Evolutionary conservation across 1,140 invertebrate species (phyloP).

Genomic region (Dufourea novaeangliae): DNA sequence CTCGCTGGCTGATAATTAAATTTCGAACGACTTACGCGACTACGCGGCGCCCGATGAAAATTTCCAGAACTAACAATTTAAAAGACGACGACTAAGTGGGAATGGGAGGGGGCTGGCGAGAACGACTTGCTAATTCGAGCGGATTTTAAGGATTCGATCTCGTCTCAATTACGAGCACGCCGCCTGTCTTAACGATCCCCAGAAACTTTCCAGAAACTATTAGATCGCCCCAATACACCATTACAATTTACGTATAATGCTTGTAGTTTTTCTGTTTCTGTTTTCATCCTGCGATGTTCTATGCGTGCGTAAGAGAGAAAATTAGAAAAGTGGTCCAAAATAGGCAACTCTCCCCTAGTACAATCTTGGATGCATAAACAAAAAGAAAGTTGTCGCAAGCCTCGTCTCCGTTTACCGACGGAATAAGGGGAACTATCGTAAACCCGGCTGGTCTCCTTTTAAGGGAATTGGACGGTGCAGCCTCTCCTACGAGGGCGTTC

Average conservation of each 20-base stretch:
- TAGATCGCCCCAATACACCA: no score
- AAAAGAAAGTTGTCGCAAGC: not conserved
- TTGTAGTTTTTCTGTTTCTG: no score
- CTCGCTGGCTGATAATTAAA: conserved; percentile 36
- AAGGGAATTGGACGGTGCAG: conserved; percentile 28
- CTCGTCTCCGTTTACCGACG: not conserved
- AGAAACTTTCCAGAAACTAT: not conserved
- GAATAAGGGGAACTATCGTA: conserved; percentile 4
- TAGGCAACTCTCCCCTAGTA: no score
- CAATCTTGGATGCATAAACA: no score
- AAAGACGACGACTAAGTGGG: not conserved
- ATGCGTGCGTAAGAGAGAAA: no score
- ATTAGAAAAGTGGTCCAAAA: no score
- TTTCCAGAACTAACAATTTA: conserved; percentile 17
- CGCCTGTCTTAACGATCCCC: not conserved
- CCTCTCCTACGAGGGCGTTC: not conserved
- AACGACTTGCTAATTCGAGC: not conserved
- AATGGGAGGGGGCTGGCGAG: not conserved
- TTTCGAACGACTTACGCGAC: conserved; percentile 28
- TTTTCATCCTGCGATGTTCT: no score
- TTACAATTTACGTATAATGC: no score
- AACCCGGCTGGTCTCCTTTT: conserved; percentile 13
- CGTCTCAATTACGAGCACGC: not conserved
- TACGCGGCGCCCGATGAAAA: conserved; percentile 29
- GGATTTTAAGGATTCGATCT: not conserved